These are phyloP conservation scores for Agapornis roseicollis DNA, from an alignment of 2,113 vertebrate species.

Conservation along the genomic window DNA sequence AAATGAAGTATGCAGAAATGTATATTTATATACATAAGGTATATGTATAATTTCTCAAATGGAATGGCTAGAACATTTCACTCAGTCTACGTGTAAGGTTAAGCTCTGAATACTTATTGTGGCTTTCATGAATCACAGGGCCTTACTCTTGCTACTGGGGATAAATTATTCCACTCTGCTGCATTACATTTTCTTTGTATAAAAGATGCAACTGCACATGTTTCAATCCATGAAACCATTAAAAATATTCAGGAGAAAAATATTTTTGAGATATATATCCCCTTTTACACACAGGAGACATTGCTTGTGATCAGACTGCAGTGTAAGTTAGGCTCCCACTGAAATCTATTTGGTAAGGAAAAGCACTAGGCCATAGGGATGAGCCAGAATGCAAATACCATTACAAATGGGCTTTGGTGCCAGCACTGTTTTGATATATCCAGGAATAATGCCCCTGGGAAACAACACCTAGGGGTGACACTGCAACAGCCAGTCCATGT, in stretches of 20 bases:
- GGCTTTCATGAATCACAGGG: slow-evolving; percentile 70
- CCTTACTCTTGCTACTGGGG: slow-evolving; percentile 66
- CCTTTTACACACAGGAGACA: slow-evolving; percentile 7
- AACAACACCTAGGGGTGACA: not conserved
- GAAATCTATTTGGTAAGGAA: slow-evolving; percentile 64
- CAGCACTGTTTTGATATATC: not conserved
- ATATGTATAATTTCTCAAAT: slow-evolving; percentile 72
- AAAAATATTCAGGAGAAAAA: slow-evolving; percentile 68
- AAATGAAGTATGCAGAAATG: slow-evolving; percentile 60
- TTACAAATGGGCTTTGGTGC: not conserved
- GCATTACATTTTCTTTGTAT: slow-evolving; percentile 71
- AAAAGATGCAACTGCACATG: slow-evolving; percentile 68
- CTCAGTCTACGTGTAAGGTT: slow-evolving; percentile 66
- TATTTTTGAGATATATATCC: slow-evolving; percentile 60
- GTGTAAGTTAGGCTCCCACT: slow-evolving; percentile 6
- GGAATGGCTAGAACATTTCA: slow-evolving; percentile 66
- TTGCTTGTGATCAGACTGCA: slow-evolving; percentile 48
- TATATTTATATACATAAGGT: slow-evolving; percentile 67
- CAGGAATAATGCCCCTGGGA: not conserved
- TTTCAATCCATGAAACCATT: slow-evolving; percentile 67
- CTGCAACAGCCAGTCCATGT: not conserved
- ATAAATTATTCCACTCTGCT: slow-evolving; percentile 71
- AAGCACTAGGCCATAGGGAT: not conserved
- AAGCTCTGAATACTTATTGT: slow-evolving; percentile 71
- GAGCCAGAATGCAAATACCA: slow-evolving; percentile 27